phyloP scores from a whole-genome alignment of 2,888 invertebrate genomes.

The Pyrrhia umbra region DNA sequence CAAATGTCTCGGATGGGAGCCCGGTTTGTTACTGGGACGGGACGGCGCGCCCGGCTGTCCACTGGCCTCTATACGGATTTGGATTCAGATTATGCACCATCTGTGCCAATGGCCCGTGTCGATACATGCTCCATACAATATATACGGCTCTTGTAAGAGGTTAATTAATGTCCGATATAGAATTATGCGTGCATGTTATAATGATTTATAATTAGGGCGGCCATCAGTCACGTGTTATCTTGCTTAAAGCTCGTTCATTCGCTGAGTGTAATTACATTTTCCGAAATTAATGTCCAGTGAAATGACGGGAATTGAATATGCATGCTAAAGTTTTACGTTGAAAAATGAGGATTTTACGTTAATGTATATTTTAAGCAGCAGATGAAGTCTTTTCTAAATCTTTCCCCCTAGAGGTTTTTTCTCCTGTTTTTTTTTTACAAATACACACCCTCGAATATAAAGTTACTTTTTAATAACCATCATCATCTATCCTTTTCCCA shows the following conservation, averaged over 20 bases:
- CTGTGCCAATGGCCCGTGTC: conserved; percentile 55
- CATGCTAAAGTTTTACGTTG: conserved; percentile 25
- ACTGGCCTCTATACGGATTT: conserved; percentile 62
- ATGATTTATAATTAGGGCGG: conserved; percentile 61
- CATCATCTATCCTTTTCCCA: too few relatives aligned
- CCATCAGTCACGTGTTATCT: conserved; percentile 61
- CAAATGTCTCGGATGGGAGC: conserved; percentile 76
- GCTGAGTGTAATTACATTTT: conserved; percentile 58
- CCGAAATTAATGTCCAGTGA: conserved; percentile 58
- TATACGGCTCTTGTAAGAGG: conserved; percentile 52
- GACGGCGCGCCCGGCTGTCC: conserved; percentile 36
- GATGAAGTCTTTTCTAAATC: too few relatives aligned
- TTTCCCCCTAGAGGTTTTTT: too few relatives aligned
- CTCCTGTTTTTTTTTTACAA: too few relatives aligned
- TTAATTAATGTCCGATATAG: conserved; percentile 56
- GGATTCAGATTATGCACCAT: conserved; percentile 66
- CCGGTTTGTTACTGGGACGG: conserved; percentile 56
- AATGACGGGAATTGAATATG: conserved; percentile 43
- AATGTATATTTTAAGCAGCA: too few relatives aligned
- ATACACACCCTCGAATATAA: too few relatives aligned
- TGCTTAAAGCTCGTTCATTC: conserved; percentile 52
- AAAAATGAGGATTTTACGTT: not conserved
- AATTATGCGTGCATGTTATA: conserved; percentile 49
- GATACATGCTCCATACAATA: conserved; percentile 49
- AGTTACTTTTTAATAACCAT: too few relatives aligned